Base-by-base conservation (phyloP, 2,888 invertebrate species). In the Pollenia labialis region DNA sequence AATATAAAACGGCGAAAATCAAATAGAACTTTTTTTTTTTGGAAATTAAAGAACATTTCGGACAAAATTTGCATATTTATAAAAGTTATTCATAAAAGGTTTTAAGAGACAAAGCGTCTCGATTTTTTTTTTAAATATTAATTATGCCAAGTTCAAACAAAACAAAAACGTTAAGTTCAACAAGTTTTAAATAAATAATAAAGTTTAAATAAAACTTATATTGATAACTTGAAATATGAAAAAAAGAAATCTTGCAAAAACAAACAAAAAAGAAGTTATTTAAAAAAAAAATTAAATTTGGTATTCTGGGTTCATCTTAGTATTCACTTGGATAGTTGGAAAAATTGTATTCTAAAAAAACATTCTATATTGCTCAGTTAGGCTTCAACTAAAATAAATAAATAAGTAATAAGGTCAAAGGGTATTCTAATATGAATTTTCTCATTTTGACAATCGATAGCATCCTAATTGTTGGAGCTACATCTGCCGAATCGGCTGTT, bases 31-130 rank as follows among this genome's bases (percentile, higher is more conserved):
- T 72, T 48, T 60, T 60, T 60, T 16, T 56, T 64, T 23, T 11
- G 8, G 12, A 14, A 10, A 7, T 62, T 9, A 52, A 76, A 66
- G 14, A 54, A 81, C 11, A 76, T 90, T 90, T 89, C 42, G 90
- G 89, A 89, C 89, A 90, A 87, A 88, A 91, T 91, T 91, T 91
- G 90, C 90, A 91, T 91, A 89, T 16, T 71, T 89, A 89, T 90
- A 89, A 89, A 89, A 66, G 62, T 50, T 79, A 50, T 72, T 82
- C 58, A 50, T 77, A 71, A 83, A 82, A 75, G 48, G 58, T 80
- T 82, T 74, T 40, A 23, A 72, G 72, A 87, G 88, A 88, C 86
- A 86, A 79, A 46, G 60, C 64, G 87, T 83, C 86, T 82, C 87
- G 76, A 56, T 48, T 48, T 66, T 62, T 56, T n/a, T 52, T 14